These are phyloP conservation scores for Ranitomeya imitator DNA, from an alignment of 2,113 vertebrate genomes.

Conservation along the genomic window DNA sequence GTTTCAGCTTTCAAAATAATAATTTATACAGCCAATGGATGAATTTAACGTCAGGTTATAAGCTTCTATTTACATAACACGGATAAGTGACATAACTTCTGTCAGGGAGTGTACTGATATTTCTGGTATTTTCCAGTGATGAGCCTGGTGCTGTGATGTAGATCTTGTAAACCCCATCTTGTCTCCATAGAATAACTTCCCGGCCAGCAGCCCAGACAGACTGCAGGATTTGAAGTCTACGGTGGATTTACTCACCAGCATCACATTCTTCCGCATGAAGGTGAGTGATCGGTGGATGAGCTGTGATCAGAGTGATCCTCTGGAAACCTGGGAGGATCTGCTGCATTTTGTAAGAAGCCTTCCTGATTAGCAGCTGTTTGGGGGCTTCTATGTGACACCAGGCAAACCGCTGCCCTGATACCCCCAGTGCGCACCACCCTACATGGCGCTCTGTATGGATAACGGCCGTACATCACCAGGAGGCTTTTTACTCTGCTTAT, in stretches of 20 bases:
- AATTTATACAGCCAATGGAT: no score
- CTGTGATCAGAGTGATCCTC: background rate
- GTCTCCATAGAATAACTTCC: conserved; percentile 90
- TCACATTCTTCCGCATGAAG: conserved; percentile 99
- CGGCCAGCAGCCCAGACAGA: conserved; percentile 90
- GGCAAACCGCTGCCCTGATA: no score
- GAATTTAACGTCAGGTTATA: no score
- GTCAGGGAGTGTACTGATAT: background rate
- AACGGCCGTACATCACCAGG: no score
- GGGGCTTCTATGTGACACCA: no score
- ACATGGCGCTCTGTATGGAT: no score
- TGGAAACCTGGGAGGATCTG: background rate
- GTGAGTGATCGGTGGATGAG: conserved; percentile 66
- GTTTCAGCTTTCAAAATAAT: no score
- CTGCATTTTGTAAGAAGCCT: background rate
- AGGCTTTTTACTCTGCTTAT: no score
- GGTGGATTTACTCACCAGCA: conserved; percentile 96
- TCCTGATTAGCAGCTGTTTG: no score
- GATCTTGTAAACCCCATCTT: background rate
- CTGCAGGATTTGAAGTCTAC: conserved; percentile 97
- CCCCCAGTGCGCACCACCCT: no score
- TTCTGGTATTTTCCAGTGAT: background rate
- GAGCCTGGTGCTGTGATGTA: background rate
- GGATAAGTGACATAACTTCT: no score
- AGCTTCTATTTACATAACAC: no score